Base-by-base conservation (phyloP, 2,113 vertebrate species). In the Trogon melanurus region DNA sequence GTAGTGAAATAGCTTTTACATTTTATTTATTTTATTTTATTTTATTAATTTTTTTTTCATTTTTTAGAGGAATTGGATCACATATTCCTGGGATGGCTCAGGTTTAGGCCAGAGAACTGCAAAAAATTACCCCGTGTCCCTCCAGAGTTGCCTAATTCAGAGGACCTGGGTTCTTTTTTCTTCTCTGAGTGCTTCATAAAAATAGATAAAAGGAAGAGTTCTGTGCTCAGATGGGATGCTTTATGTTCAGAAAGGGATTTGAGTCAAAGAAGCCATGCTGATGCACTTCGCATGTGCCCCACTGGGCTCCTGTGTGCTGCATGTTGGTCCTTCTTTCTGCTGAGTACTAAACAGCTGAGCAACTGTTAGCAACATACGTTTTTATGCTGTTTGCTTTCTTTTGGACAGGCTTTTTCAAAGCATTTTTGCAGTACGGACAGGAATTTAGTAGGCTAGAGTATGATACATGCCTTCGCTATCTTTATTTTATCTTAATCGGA, bases 201-300 rank as follows among this genome's bases (percentile, higher is more conserved):
- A 95, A 79, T 41, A 92, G 87, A 95, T 88, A n/a, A 87, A 96
- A 94, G 27, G 54, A 79, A 87, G 36, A 29, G 12, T 87, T 85
- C 80, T 65, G 8, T 69, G 47, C 54, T 95, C 54, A 66, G 27
- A 82, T 61, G 58, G 89, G 71, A 79, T 7, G 15, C 78, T 97
- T 85, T 89, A 76, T 88, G 85, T 82, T 96, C 89, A 87, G 78
- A 93, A 92, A 4, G 17, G 27, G 66, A 61, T 87, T 79, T 93
- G 50, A 87, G 79, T 86, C 79, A 82, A 92, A 94, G 90, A 91
- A 92, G 45, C 83, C 79, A 25, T 58, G 78, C 86, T 94, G 93
- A 53, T 89, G 64, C 18, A 71, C 75, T 71, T 89, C 0, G 0
- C 3, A 1, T 54, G 73, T 85, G 54, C 58, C 89, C 53, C 66